Base-by-base conservation (phyloP, 2,888 invertebrate genomes). In the Octodonta nipae region DNA sequence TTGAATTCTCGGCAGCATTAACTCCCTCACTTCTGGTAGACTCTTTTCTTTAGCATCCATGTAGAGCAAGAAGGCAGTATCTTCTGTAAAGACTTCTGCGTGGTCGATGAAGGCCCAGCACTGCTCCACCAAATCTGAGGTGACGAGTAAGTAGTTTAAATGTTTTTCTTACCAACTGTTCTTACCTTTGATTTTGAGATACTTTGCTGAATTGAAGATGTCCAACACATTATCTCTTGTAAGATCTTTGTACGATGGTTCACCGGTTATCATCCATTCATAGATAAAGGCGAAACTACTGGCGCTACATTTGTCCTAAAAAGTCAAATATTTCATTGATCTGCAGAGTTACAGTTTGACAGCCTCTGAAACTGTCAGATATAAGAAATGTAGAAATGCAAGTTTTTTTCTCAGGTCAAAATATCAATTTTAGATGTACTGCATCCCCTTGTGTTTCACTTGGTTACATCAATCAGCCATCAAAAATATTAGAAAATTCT, bases 261-360 rank as follows among this genome's bases (percentile, higher is more conserved):
- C 66, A 5, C 69, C 73, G 13, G 67, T 70, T 44, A 82, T 71
- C 84, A 84, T 84, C 84, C 84, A 85, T 44, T 81, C 77, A 58
- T 84, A 85, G 32, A 82, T 74, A 38, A 75, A 71, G 29, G 71
- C 69, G 51, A 84, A 84, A 1, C 81, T 71, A 40, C 56, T 56
- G 5, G 67, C 63, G 33, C 65, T 65, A 34, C 60, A 59, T 45
- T 58, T 58, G 27, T 63, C 58, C 60, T 44, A 35, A 34, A 52
- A 49, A 34, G 5, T n/a, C n/a, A n/a, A n/a, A n/a, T n/a, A n/a
- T n/a, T n/a, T n/a, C n/a, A n/a, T n/a, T n/a, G n/a, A n/a, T n/a
- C n/a, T n/a, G n/a, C n/a, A n/a, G n/a, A n/a, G n/a, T n/a, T 17
- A 33, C 25, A 28, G n/a, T 17, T 17, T 6, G 17, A 8, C 5